These are phyloP conservation scores for Galeopsomyia nigrocyanea DNA, from an alignment of 2,888 invertebrate species.

Conservation along the genomic window DNA sequence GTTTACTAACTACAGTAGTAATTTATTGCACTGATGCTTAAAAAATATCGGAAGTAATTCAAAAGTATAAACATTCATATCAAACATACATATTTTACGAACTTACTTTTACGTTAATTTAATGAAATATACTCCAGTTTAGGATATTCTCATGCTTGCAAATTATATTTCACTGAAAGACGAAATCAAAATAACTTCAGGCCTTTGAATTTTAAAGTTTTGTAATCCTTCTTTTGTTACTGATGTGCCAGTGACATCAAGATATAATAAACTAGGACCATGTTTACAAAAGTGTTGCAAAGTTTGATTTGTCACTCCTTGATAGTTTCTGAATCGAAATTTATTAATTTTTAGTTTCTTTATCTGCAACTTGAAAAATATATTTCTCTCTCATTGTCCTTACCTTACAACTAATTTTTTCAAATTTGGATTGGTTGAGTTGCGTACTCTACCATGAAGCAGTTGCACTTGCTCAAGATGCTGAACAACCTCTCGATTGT, in stretches of 20 bases:
- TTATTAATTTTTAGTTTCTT: conserved; percentile 25
- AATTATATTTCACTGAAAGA: conserved; percentile 59
- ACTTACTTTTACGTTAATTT: conserved; percentile 8
- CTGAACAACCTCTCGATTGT: conserved; percentile 54
- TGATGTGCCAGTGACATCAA: conserved; percentile 79
- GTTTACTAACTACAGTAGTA: conserved; percentile 11
- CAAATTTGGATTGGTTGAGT: conserved; percentile 62
- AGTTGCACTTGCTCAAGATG: conserved; percentile 56
- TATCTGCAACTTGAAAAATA: conserved; percentile 3
- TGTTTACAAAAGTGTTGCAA: conserved; percentile 75
- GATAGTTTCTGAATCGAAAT: conserved; percentile 71
- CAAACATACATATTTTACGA: conserved; percentile 28
- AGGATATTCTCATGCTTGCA: conserved; percentile 34
- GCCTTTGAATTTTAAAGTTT: conserved; percentile 74
- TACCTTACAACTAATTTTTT: conserved; percentile 66
- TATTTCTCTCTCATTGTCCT: conserved; percentile 5
- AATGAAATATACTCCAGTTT: conserved; percentile 21
- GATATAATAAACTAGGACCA: conserved; percentile 72
- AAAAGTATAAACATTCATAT: conserved; percentile 32
- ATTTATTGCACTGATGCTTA: conserved; percentile 36
- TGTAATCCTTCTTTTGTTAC: conserved; percentile 75
- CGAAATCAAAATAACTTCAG: conserved; percentile 68
- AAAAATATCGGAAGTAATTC: conserved; percentile 25
- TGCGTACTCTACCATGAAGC: conserved; percentile 57
- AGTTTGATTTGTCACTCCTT: conserved; percentile 75